Evolutionary conservation across 2,888 invertebrate genomes (phyloP), one percentile per base, ranked within the genome.

Genomic region (Acronicta alni): DNA sequence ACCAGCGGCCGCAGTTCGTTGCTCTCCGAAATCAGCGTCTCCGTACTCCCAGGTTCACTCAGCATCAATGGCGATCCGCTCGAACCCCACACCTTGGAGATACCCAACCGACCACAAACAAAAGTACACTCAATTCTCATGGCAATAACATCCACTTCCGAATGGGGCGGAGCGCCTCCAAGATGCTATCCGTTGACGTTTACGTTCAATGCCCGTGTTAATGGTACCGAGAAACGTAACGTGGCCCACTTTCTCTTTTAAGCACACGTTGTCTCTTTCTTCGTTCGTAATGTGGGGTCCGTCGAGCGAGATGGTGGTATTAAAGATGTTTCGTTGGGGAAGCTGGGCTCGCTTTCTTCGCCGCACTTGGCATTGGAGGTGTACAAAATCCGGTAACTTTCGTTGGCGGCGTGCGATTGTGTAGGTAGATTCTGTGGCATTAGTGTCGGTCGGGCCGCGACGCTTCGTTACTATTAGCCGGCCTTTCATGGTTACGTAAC

Each of bases 161-260:
- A 78, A 56, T 75, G 67, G n/a, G 57, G 51, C 65, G 67, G 47
- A 72, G 64, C 75, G 59, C 66, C 58, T 71, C 67, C 64, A 79
- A 87, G 86, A 87, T 89, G 80, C 82, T 86, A 87, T 87, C 85
- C 88, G 82, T 85, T 89, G 88, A 86, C 88, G 90, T 91, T 90
- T 89, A 91, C 91, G 92, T 93, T 90, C 93, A 91, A 90, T 91
- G 92, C 89, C 90, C 92, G 89, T 89, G 90, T 84, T 92, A 93
- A 93, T 93, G 89, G 90, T 89, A 92, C 85, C 88, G 89, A 89
- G 92, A 90, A 93, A 93, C 93, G 87, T 92, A 94, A 91, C 92
- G 87, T 93, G 93, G 92, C 94, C 93, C 93, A 93, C 94, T 94
- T 94, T 94, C 94, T 94, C 94, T 94, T 93, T 94, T 93, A 92